A percentile compares a stretch with the other conserved stretches of the same genome.
phyloP scores from a whole-genome alignment of 2,888 invertebrate genomes.

The Ectemnius continuus region DNA sequence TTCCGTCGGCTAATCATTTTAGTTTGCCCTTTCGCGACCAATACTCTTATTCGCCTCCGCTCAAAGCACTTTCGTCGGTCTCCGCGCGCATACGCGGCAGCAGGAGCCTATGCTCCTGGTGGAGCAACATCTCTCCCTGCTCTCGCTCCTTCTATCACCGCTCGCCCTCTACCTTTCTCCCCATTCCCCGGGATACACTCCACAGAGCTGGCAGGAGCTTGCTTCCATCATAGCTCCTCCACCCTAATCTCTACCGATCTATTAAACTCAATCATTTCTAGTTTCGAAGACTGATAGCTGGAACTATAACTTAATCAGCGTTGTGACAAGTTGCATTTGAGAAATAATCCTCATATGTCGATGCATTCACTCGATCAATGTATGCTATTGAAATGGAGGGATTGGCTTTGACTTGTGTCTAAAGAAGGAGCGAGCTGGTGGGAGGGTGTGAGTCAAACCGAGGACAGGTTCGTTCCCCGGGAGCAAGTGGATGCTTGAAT shows the following conservation, averaged over 20 bases:
- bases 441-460: slow-evolving; percentile 1
- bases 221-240: no score
- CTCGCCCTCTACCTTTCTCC: not conserved
- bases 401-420: no score
- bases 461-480: slow-evolving; percentile 20
- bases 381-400: no score
- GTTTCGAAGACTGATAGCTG: not conserved
- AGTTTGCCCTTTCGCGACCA: slow-evolving; percentile 3
- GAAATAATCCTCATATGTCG: no score
- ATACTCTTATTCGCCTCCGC: slow-evolving; percentile 16
- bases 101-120: slow-evolving; percentile 49
- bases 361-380: no score
- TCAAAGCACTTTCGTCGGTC: slow-evolving; percentile 49
- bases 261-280: not conserved
- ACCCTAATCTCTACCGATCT: no score
- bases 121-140: slow-evolving; percentile 15
- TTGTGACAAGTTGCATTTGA: no score
- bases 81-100: slow-evolving; percentile 34
- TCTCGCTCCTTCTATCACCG: not conserved
- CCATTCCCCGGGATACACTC: not conserved
- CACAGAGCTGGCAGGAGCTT: no score
- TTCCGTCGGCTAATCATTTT: slow-evolving; percentile 14
- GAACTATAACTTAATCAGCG: not conserved
- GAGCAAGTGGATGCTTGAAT: slow-evolving; percentile 26
- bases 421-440: not conserved